Evolutionary conservation across 2,888 invertebrate species (phyloP), one percentile per base, ranked within the genome.

Genomic region (Smittia sp.): DNA sequence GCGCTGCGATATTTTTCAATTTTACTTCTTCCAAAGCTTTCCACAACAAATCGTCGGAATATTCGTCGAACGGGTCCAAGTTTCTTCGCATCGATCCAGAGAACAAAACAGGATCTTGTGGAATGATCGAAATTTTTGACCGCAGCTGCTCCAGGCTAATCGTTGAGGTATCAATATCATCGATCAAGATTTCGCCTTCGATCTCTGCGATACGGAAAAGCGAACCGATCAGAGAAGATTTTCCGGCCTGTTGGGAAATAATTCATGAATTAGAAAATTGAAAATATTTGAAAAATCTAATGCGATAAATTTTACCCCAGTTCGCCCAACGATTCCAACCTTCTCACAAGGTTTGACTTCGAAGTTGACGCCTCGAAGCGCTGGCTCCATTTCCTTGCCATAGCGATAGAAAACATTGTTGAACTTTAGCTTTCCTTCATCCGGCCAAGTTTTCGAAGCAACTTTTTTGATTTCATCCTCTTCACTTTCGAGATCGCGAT

Each of bases 301-400:
- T n/a, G n/a, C 32, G 39, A 41, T 18, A 22, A 7, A 11, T 66
- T 24, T 27, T 24, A 72, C 72, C 15, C 89, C 89, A 1, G 88
- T 89, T 75, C 88, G 79, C 3, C 89, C 88, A 24, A 87, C 86
- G 75, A 87, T 85, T 15, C 87, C 87, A 75, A 87, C 81, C 20
- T 87, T 88, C 77, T 85, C 85, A 75, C 81, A 83, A 11, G 85
- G 79, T 72, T 84, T 79, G 22, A 88, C 84, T 0, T 76, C 75
- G 38, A 87, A 80, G 46, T 86, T 87, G 76, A 95, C 83, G 75
- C 89, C 89, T 74, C 89, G 88, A 74, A 95, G 85, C 41, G 94
- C 93, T 46, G 94, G 86, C 79, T 93, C 93, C 74, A 91, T 83
- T n/a, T 90, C 93, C 76, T 89, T 85, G 76, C 93, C 86, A 83